Evolutionary conservation across 2,113 vertebrate species (phyloP), one percentile per base, ranked within the genome.

Genomic region (Gadus chalcogrammus): DNA sequence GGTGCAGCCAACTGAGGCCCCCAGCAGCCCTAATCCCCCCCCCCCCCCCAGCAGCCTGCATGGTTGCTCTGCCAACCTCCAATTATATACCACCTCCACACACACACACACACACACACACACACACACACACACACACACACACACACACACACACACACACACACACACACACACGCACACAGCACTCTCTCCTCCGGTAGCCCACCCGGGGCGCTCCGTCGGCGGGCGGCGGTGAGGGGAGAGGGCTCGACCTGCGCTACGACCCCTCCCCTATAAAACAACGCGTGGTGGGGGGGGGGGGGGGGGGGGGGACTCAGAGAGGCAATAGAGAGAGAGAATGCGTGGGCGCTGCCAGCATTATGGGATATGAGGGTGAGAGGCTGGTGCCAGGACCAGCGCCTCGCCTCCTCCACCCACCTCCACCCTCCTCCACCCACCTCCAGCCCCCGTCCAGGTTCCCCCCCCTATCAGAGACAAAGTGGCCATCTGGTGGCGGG

Each of bases 1-100:
- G 86, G 84, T 72, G 79, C 87, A 87, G 86, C 85, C 88, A 86
- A 88, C 85, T 89, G 85, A 83, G 83, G 42, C 42, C 42, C 8
- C 85, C 84, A 75, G 64, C 63, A 69, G 81, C 83, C 55, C 83
- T 84, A 90, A 88, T 89, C 88, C 88, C 70, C 84, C 69, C 82
- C 79, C 71, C 55, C 15, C 16, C 16, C 88, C 68, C 84, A 82
- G 83, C 83, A 79, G 82, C 82, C 83, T 80, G 79, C 84, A 81
- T 80, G 80, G 81, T 67, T 48, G 79, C 84, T 72, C 72, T 82
- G 79, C 82, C 79, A 78, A 79, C 77, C 90, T 91, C 88, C 88
- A 91, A 90, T 91, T 91, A 92, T 81, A 16, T n/a, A 16, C 42
- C 42, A 8, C 12, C 42, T 48, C 42, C 42, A 2, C 42, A 2